Conservation (phyloP, 2,113 vertebrate species). For the Vidua chalybeata region DNA sequence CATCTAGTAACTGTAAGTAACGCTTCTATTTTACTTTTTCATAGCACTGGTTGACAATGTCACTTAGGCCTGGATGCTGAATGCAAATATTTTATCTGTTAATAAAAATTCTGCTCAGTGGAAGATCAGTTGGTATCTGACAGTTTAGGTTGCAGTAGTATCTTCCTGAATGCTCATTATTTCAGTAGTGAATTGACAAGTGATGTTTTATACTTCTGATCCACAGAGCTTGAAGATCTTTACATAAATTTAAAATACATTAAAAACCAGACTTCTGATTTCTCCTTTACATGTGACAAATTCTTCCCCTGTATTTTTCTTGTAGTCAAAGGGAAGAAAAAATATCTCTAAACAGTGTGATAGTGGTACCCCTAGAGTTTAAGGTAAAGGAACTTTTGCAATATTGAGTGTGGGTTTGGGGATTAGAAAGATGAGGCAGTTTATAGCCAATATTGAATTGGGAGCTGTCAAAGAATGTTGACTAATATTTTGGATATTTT, state of each 20-base stretch:
- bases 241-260: neutral
- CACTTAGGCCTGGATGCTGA: neutral
- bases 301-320: conserved; percentile 1
- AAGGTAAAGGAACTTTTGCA: conserved; percentile 4
- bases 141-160: neutral
- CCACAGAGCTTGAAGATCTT: neutral
- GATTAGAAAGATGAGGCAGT: neutral
- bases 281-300: neutral
- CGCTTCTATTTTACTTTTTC: neutral
- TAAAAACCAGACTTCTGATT: neutral
- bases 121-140: neutral
- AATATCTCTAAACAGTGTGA: neutral
- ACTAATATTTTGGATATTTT: neutral
- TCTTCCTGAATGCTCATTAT: neutral
- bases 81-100: neutral
- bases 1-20: conserved; percentile 59
- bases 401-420: neutral
- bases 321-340: neutral
- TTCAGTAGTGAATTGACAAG: neutral
- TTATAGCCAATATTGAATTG: neutral
- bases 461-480: neutral
- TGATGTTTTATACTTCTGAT: neutral
- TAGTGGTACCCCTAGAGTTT: neutral
- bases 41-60: neutral
- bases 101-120: neutral